Evolutionary conservation across 2,888 invertebrate genomes (phyloP).

Genomic region (Caenorhabditis angaria): DNA sequence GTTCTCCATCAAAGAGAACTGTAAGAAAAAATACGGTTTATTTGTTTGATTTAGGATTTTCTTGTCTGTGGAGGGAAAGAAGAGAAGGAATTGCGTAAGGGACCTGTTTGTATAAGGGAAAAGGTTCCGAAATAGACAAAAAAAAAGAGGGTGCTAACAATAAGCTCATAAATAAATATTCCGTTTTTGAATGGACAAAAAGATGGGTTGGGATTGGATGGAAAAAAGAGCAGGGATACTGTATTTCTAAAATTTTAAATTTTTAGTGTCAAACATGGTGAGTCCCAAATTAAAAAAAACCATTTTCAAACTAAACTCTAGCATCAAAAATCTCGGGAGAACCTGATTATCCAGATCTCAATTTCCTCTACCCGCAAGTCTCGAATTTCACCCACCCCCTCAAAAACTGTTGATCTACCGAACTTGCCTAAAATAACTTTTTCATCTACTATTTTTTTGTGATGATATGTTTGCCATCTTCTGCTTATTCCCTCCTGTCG

Average conservation of each 20-base stretch:
- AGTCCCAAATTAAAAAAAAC: neutral
- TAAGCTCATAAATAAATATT: conserved; percentile 1
- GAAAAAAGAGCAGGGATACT: too few relatives aligned
- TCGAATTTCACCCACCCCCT: too few relatives aligned
- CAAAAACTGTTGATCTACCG: too few relatives aligned
- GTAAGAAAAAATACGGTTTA: conserved; percentile 37
- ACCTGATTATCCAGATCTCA: too few relatives aligned
- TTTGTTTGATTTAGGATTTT: neutral
- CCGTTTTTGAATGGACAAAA: neutral
- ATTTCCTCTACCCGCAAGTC: too few relatives aligned
- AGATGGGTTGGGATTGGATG: too few relatives aligned
- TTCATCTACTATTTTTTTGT: neutral
- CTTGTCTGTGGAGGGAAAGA: too few relatives aligned
- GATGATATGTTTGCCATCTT: neutral
- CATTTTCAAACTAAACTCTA: neutral
- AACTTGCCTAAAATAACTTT: too few relatives aligned
- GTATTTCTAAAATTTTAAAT: too few relatives aligned
- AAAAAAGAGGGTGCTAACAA: conserved; percentile 1
- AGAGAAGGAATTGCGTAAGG: neutral
- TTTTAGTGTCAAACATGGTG: too few relatives aligned
- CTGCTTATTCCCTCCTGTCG: neutral
- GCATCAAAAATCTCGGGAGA: neutral
- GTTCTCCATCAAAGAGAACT: conserved; percentile 71
- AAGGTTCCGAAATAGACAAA: neutral
- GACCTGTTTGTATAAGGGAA: neutral